phyloP scores from a whole-genome alignment of 2,797 vertebrate genomes.

The Danio tinwini region DNA sequence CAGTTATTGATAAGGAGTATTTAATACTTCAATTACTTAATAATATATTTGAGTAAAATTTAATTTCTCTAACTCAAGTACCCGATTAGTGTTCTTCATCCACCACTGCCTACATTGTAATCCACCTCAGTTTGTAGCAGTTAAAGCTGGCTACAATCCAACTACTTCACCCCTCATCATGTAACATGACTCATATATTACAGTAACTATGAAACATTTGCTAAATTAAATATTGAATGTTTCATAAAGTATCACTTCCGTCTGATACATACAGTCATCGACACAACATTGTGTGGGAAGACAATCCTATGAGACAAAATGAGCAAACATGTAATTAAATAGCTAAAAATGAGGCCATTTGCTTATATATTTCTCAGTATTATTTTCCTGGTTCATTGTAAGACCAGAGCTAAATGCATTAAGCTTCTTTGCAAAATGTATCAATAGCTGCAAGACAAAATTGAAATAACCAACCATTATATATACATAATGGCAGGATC shows the following conservation, averaged over 20 bases:
- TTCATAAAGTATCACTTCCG: not conserved
- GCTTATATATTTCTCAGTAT: not conserved
- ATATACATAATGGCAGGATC: not conserved
- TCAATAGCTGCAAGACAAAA: not conserved
- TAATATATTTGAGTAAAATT: too few species aligned
- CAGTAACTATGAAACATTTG: slow-evolving; percentile 4
- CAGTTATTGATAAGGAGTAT: too few species aligned
- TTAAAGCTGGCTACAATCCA: slow-evolving; percentile 11
- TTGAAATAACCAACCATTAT: not conserved
- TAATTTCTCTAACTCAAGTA: too few species aligned
- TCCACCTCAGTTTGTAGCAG: not conserved
- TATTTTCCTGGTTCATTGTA: not conserved
- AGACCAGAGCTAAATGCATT: not conserved
- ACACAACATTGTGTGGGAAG: not conserved
- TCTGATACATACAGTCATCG: not conserved
- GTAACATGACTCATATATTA: slow-evolving; percentile 7
- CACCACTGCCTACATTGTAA: not conserved
- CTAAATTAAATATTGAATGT: not conserved
- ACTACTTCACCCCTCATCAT: not conserved
- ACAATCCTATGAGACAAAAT: not conserved
- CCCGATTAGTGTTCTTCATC: not conserved
- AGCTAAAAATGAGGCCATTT: not conserved
- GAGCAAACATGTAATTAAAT: not conserved
- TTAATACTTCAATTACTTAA: too few species aligned
- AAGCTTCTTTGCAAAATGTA: not conserved